Evolutionary conservation across 2,113 vertebrate species (phyloP), one percentile per base, ranked within the genome.

Genomic region (Serinus canaria): DNA sequence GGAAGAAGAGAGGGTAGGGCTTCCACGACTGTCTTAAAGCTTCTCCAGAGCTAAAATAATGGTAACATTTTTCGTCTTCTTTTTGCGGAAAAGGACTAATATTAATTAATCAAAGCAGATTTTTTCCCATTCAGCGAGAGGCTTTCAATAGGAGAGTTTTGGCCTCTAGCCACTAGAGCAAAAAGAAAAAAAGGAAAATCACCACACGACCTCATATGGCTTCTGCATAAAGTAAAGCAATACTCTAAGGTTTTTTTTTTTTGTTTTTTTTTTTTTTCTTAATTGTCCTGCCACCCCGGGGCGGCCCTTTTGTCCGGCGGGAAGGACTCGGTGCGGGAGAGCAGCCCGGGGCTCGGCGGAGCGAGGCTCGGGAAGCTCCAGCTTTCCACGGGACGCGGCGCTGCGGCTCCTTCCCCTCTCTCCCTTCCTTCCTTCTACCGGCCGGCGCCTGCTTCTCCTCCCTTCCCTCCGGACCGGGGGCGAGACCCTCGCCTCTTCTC

Each of bases 81-180:
- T 80, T 31, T 16, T 12, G 46, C 33, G 35, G 67, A 63, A 87
- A 96, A 60, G n/a, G 20, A 60, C 27, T 35, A 92, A 64, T 79
- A 47, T 68, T 86, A 95, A 85, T 82, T 74, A 95, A 87, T 53
- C 46, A 53, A 89, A 72, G 41, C 69, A 70, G 53, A 35, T 81
- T 87, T 82, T 41, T 46, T 28, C 88, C 69, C 87, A 77, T 66
- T 72, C 92, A 85, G 75, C 13, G 21, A 94, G 79, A 72, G 66
- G 60, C 33, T 1, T 56, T 84, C 70, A 52, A 85, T 60, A 66
- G 62, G 58, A 80, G 68, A 85, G 31, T 37, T 94, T 52, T 94
- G 76, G 86, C 74, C 89, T 53, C 85, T 47, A 63, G 73, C 69
- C 66, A 95, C n/a, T 17, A 19, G 6, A 24, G 2, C 1, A 3